phyloP scores from a whole-genome alignment of 2,888 invertebrate species.

The Cotesia congregata region DNA sequence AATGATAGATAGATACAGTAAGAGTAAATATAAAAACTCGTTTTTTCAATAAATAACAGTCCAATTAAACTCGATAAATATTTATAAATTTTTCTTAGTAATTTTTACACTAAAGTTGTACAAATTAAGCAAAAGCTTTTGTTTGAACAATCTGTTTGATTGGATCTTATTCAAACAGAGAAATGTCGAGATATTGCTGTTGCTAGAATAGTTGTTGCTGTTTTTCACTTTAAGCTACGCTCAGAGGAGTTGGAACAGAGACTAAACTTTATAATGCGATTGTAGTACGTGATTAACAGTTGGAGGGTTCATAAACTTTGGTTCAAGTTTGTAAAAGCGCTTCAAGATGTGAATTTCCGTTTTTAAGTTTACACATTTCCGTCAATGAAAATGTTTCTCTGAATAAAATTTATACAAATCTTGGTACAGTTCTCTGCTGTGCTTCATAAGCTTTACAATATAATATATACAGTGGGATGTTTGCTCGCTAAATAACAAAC shows the following conservation, averaged over 20 bases:
- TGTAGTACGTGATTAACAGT: conserved; percentile 37
- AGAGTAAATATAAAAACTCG: too few relatives aligned
- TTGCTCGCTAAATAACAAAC: background rate
- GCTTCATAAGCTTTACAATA: background rate
- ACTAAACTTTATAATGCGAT: conserved; percentile 40
- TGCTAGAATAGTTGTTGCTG: background rate
- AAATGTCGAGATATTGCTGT: background rate
- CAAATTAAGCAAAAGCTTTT: background rate
- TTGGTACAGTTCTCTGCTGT: background rate
- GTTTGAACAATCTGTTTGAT: conserved; percentile 7
- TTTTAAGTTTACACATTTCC: conserved; percentile 23
- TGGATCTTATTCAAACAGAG: background rate
- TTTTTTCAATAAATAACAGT: too few relatives aligned
- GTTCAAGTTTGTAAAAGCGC: conserved; percentile 27
- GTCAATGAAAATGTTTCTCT: conserved; percentile 10
- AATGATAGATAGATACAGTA: too few relatives aligned
- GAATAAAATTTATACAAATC: background rate
- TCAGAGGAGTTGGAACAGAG: conserved; percentile 1
- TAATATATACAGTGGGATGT: background rate
- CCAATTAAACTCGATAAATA: background rate
- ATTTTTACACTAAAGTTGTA: too few relatives aligned
- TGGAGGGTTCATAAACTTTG: conserved; percentile 31
- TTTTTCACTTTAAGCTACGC: conserved; percentile 11
- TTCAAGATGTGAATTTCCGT: conserved; percentile 29
- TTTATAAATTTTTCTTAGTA: background rate